phyloP scores from a whole-genome alignment of 2,113 vertebrate species.

The Theristicus caerulescens region DNA sequence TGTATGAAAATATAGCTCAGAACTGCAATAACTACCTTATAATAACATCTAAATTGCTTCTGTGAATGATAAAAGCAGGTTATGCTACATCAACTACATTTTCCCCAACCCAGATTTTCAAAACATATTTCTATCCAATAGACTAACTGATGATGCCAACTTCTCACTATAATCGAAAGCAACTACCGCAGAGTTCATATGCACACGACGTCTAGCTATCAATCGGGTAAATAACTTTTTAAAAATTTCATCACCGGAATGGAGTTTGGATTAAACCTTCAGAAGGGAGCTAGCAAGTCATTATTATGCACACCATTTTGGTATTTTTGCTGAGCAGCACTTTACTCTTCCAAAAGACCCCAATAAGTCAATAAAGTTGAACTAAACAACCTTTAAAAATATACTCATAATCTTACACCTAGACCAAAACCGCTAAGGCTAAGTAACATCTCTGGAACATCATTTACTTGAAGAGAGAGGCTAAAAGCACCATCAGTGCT shows the following conservation, averaged over 20 bases:
- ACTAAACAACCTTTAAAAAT: neutral
- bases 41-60: neutral
- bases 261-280: neutral
- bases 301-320: neutral
- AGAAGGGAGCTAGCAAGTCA: neutral
- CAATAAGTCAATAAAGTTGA: neutral
- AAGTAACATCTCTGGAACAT: neutral
- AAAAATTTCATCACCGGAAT: neutral
- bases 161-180: slow-evolving; percentile 19
- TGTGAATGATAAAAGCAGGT: neutral
- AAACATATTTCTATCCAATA: neutral
- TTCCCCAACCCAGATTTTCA: neutral
- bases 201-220: neutral
- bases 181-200: neutral
- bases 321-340: neutral
- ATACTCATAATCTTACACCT: neutral
- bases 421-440: neutral
- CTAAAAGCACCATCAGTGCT: neutral
- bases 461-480: neutral
- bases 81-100: neutral
- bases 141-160: neutral
- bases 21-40: neutral
- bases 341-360: neutral
- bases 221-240: neutral
- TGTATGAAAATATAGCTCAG: neutral